phyloP scores from a whole-genome alignment of 2,113 vertebrate genomes.

The Nansenia antarctica region DNA sequence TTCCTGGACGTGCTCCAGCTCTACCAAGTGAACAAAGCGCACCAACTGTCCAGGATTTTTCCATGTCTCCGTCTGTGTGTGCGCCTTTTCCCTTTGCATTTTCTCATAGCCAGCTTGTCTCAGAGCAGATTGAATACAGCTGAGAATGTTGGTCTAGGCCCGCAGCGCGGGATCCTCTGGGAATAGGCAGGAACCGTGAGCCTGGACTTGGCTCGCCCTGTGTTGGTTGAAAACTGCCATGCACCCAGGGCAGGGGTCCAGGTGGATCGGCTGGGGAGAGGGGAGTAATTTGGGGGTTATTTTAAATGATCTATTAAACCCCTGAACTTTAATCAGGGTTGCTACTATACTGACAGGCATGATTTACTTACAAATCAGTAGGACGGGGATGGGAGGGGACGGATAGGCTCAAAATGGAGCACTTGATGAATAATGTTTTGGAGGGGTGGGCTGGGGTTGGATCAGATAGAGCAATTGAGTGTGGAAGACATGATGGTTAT shows the following conservation, averaged over 20 bases:
- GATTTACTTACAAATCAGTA: conserved; percentile 84
- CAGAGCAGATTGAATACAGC: conserved; percentile 99
- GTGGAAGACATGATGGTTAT: conserved; percentile 5
- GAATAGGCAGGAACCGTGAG: conserved; percentile 98
- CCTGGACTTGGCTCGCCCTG: conserved; percentile 87
- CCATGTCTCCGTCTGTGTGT: conserved; percentile 75
- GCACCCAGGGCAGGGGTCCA: conserved; percentile 91
- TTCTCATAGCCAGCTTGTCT: conserved; percentile 99
- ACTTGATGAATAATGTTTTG: conserved; percentile 74
- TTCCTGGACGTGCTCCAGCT: conserved; percentile 89
- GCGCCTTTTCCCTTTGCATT: conserved; percentile 80
- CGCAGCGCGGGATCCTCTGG: conserved; percentile 84
- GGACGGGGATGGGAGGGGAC: conserved; percentile 71
- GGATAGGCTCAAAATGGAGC: conserved; percentile 62
- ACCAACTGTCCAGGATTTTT: conserved; percentile 86
- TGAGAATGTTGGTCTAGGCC: conserved; percentile 97
- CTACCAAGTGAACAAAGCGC: conserved; percentile 86
- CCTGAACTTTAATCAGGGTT: conserved; percentile 96
- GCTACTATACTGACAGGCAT: conserved; percentile 89
- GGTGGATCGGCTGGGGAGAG: conserved; percentile 90
- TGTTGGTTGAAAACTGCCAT: conserved; percentile 89
- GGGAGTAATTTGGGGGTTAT: conserved; percentile 88
- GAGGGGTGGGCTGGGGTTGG: conserved; percentile 17
- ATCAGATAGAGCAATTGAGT: conserved; percentile 42
- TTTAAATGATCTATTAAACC: conserved; percentile 99